Percentiles rank a stretch among this genome's conserved stretches.
Conservation (phyloP, 2,888 invertebrate species). For the Argyresthia albistria region DNA sequence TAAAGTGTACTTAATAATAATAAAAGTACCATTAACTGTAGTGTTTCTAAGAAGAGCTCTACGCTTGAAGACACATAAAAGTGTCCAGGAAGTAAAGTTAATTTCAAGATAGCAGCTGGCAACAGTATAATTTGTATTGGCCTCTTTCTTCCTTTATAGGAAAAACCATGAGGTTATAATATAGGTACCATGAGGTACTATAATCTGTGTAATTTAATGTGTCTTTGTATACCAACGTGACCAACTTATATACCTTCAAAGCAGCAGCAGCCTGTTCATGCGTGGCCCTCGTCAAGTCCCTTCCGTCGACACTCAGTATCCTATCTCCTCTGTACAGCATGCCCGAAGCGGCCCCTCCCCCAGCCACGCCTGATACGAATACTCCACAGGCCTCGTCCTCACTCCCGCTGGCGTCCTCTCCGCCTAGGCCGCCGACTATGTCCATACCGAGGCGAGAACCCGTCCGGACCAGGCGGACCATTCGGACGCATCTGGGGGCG, state of each 20-base stretch:
- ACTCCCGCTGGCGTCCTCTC: slow-evolving; percentile 37
- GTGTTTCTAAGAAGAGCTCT: no score
- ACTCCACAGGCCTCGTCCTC: slow-evolving; percentile 62
- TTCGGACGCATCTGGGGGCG: slow-evolving; percentile 48
- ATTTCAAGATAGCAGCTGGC: no score
- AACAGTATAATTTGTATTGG: no score
- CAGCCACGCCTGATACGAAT: slow-evolving; percentile 60
- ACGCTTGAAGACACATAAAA: no score
- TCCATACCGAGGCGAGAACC: slow-evolving; percentile 68
- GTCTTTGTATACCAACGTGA: no score
- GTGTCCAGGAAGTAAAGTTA: no score
- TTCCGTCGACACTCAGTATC: slow-evolving; percentile 82
- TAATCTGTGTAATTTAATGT: no score
- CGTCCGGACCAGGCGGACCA: slow-evolving; percentile 59
- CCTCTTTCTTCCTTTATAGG: no score
- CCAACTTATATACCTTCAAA: slow-evolving; percentile 49
- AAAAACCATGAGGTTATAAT: no score
- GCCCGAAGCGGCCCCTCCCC: slow-evolving; percentile 57
- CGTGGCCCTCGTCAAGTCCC: slow-evolving; percentile 80
- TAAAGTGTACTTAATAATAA: no score
- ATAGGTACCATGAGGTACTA: no score
- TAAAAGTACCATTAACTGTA: no score
- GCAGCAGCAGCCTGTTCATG: slow-evolving; percentile 85
- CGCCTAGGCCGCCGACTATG: slow-evolving; percentile 62
- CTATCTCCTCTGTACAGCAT: slow-evolving; percentile 79